Percentiles rank a stretch among this genome's conserved stretches.
phyloP scores from a whole-genome alignment of 2,113 vertebrate species.

The Petrocephalus zakoni region DNA sequence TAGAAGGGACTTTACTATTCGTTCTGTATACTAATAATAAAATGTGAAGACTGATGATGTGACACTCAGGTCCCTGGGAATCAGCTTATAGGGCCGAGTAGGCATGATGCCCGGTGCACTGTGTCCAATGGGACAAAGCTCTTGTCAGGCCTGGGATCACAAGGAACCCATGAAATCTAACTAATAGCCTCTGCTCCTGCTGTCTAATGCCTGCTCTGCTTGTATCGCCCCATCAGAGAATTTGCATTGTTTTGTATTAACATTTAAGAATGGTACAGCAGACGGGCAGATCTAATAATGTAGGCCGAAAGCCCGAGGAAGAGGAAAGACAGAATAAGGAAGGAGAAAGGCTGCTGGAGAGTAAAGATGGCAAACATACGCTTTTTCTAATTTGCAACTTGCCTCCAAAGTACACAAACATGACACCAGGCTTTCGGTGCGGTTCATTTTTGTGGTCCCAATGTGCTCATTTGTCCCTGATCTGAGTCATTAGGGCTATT shows the following conservation, averaged over 20 bases:
- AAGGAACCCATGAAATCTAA: constrained; percentile 63
- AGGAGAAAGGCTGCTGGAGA: neutral
- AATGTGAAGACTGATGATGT: neutral
- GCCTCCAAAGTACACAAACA: neutral
- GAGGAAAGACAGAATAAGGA: neutral
- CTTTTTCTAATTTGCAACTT: neutral
- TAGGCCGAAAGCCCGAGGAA: neutral
- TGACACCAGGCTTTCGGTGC: neutral
- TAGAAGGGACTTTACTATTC: neutral
- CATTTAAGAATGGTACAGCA: constrained; percentile 39
- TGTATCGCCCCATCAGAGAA: constrained; percentile 38
- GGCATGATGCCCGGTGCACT: constrained; percentile 32
- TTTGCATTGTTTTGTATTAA: constrained; percentile 62
- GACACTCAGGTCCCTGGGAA: neutral
- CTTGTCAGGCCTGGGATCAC: constrained; percentile 60
- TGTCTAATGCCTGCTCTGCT: constrained; percentile 14
- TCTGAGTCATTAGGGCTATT: constrained; percentile 19
- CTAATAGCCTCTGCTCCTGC: constrained; percentile 55
- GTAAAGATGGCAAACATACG: neutral
- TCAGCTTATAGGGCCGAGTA: constrained; percentile 14
- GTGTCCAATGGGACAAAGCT: constrained; percentile 36
- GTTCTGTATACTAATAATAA: neutral
- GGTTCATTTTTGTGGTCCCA: constrained; percentile 12
- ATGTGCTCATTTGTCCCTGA: constrained; percentile 17
- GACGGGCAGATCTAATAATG: constrained; percentile 43